phyloP scores from a whole-genome alignment of 2,113 vertebrate species.

The Sula dactylatra region DNA sequence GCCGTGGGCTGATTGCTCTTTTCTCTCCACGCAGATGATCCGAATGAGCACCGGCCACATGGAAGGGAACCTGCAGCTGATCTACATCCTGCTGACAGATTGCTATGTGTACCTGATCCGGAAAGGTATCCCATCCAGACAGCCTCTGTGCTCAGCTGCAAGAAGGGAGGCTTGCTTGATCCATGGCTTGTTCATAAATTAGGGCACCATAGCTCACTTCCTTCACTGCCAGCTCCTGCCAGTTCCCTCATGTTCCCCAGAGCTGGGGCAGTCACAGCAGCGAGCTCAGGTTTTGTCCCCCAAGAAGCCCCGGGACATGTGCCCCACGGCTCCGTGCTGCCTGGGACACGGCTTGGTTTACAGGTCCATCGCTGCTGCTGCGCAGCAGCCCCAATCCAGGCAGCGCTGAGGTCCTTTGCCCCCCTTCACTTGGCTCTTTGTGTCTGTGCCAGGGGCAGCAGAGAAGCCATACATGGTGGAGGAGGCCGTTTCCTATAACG shows the following conservation, averaged over 20 bases:
- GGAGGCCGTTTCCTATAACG: slow-evolving; percentile 92
- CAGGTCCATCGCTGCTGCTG: not conserved
- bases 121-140: slow-evolving; percentile 78
- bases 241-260: not conserved
- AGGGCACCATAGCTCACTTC: not conserved
- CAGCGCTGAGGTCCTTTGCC: not conserved
- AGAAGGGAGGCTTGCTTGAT: not conserved
- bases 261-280: not conserved
- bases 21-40: slow-evolving; percentile 82
- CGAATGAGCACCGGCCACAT: slow-evolving; percentile 97
- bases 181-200: not conserved
- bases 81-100: slow-evolving; percentile 92
- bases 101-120: slow-evolving; percentile 94
- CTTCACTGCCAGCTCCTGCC: not conserved
- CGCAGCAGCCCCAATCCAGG: not conserved
- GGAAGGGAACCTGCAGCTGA: slow-evolving; percentile 94
- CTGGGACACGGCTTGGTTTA: not conserved
- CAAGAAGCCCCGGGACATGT: fast-evolving
- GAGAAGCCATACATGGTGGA: slow-evolving; percentile 97
- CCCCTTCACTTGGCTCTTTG: not conserved
- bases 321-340: fast-evolving
- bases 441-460: slow-evolving; percentile 84
- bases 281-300: not conserved
- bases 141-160: not conserved
- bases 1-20: not conserved